These are phyloP conservation scores for Ornithorhynchus anatinus DNA, from an alignment of 2,113 vertebrate species.

Conservation along the genomic window DNA sequence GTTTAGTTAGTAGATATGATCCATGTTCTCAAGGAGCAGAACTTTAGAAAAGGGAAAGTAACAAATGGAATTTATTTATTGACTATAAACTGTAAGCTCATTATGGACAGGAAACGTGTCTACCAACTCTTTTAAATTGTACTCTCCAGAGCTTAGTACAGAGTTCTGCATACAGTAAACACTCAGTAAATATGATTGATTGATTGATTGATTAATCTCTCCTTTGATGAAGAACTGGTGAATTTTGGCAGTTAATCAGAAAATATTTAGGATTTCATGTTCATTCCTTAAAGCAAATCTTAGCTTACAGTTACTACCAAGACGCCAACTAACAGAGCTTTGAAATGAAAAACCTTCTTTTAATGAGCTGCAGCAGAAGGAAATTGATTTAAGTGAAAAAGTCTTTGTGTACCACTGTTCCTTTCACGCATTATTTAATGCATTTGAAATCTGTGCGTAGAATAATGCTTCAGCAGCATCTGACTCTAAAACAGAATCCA, in stretches of 20 bases:
- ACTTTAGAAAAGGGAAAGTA: too few species aligned
- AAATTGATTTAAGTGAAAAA: constrained; percentile 27
- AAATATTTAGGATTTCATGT: constrained; percentile 20
- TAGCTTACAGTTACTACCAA: constrained; percentile 45
- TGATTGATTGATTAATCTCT: too few species aligned
- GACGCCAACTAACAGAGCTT: constrained; percentile 16
- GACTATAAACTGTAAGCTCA: too few species aligned
- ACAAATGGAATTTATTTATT: too few species aligned
- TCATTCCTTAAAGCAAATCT: constrained; percentile 40
- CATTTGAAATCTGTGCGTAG: constrained; percentile 35
- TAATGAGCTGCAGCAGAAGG: constrained; percentile 1
- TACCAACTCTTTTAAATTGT: too few species aligned
- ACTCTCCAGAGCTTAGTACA: too few species aligned
- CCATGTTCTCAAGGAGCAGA: too few species aligned
- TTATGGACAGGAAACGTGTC: too few species aligned
- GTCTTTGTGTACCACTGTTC: neutral
- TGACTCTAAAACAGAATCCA: constrained; percentile 31
- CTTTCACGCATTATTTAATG: constrained; percentile 7
- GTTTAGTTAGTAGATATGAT: too few species aligned
- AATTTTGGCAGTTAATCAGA: constrained; percentile 37
- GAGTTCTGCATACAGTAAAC: too few species aligned
- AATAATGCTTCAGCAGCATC: constrained; percentile 21
- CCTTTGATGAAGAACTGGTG: constrained; percentile 30
- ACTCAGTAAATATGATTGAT: too few species aligned
- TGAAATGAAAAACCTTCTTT: constrained; percentile 12